Conservation (phyloP, 2,797 vertebrate species). For the Okamejei kenojei region DNA sequence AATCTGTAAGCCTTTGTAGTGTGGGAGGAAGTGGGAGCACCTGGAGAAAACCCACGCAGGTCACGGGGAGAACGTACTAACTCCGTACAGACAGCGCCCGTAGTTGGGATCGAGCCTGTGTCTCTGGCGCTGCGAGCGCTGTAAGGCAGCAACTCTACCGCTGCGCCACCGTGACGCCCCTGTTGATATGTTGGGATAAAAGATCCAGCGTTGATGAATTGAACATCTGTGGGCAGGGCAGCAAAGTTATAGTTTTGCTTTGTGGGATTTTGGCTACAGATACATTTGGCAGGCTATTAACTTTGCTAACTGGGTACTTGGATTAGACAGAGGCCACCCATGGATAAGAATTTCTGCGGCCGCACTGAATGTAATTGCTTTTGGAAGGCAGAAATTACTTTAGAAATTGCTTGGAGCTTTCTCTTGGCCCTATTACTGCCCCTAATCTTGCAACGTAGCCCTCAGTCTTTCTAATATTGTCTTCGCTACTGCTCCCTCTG, state of each 20-base stretch:
- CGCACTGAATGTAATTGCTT: neutral
- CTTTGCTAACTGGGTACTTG: conserved; percentile 1
- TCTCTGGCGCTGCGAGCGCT: too few species aligned
- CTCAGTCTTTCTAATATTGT: neutral
- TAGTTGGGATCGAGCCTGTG: too few species aligned
- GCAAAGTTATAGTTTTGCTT: neutral
- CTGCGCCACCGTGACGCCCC: too few species aligned
- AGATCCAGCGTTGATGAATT: neutral
- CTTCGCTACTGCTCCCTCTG: neutral
- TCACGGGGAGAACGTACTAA: too few species aligned
- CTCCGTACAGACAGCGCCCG: too few species aligned
- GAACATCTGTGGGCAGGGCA: neutral
- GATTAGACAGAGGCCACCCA: conserved; percentile 12
- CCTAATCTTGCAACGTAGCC: neutral
- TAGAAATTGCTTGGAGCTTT: neutral
- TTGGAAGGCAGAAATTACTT: conserved; percentile 9
- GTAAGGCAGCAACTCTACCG: too few species aligned
- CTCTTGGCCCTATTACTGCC: neutral
- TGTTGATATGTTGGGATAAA: neutral
- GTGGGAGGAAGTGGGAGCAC: too few species aligned
- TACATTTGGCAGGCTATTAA: conserved; percentile 20
- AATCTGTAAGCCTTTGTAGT: too few species aligned
- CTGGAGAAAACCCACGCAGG: too few species aligned
- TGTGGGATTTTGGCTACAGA: conserved; percentile 2
- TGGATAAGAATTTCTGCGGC: neutral